These are phyloP conservation scores for Eunapius fragilis DNA, from an alignment of 37 sponge, comb jelly and placozoan genomes.

Conservation along the genomic window DNA sequence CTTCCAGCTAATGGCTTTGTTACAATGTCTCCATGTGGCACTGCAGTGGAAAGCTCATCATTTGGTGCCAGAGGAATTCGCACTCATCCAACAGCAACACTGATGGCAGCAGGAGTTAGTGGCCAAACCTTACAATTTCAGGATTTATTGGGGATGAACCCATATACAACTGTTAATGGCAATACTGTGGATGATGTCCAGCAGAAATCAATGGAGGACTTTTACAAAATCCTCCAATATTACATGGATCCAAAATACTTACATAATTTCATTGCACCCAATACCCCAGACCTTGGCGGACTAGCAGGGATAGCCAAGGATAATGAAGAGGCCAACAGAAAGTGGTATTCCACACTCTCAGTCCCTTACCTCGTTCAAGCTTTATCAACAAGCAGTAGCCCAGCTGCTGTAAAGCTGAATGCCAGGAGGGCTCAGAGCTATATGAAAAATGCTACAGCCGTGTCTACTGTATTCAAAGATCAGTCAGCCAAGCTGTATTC, in stretches of 20 bases:
- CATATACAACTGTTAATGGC: neutral
- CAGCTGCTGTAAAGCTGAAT: neutral
- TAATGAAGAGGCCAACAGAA: neutral
- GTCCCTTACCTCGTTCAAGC: slow-evolving; percentile 6
- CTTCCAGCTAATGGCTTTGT: neutral
- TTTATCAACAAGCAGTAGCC: neutral
- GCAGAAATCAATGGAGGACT: slow-evolving; percentile 5
- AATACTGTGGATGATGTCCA: neutral
- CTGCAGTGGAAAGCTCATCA: neutral
- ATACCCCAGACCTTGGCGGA: neutral
- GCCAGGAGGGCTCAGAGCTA: neutral
- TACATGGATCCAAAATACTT: neutral
- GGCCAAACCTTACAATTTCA: neutral
- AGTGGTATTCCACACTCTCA: neutral
- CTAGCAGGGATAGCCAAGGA: neutral
- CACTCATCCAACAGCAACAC: neutral
- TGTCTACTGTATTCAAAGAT: neutral
- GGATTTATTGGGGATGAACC: neutral
- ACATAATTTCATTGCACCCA: neutral
- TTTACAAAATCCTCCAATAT: neutral
- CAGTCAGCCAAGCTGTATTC: neutral
- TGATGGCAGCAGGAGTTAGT: neutral
- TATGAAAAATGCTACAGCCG: neutral
- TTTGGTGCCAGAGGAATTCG: neutral
- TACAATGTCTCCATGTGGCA: neutral